Conservation (phyloP, 2,113 vertebrate species). For the Trinectes maculatus region DNA sequence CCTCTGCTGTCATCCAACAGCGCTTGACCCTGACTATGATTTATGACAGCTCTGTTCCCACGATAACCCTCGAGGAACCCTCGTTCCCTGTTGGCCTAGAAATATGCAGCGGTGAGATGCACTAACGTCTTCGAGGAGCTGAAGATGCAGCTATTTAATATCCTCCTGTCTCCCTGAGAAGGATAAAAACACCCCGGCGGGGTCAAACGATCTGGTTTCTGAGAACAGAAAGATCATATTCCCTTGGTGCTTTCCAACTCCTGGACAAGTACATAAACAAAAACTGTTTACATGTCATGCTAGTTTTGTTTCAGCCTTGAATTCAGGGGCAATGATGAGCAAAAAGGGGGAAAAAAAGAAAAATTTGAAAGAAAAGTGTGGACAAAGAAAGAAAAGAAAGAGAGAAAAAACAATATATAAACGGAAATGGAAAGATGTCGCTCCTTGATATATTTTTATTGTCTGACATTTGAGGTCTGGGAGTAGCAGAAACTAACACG, state of each 20-base stretch:
- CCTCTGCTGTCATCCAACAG: conserved; percentile 39
- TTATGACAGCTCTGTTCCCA: conserved; percentile 49
- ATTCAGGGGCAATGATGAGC: background rate
- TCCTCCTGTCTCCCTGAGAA: background rate
- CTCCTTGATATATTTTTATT: background rate
- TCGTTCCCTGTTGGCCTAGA: background rate
- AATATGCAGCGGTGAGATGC: conserved; percentile 4
- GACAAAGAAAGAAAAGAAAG: background rate
- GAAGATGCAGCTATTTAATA: conserved; percentile 35
- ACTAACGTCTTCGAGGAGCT: conserved; percentile 24
- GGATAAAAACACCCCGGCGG: background rate
- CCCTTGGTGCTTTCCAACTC: background rate
- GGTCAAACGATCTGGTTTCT: conserved; percentile 40
- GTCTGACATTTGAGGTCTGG: background rate
- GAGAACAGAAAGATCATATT: conserved; percentile 29
- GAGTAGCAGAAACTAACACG: no score
- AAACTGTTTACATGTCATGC: conserved; percentile 24
- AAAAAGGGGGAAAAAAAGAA: background rate
- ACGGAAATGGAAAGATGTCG: background rate
- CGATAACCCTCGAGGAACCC: conserved; percentile 26
- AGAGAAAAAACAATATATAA: background rate
- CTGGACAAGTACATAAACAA: background rate
- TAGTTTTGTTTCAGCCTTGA: conserved; percentile 1
- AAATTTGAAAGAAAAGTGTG: no score
- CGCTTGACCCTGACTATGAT: conserved; percentile 65